phyloP scores from a whole-genome alignment of 2,797 vertebrate genomes.

The Saxicola maurus region DNA sequence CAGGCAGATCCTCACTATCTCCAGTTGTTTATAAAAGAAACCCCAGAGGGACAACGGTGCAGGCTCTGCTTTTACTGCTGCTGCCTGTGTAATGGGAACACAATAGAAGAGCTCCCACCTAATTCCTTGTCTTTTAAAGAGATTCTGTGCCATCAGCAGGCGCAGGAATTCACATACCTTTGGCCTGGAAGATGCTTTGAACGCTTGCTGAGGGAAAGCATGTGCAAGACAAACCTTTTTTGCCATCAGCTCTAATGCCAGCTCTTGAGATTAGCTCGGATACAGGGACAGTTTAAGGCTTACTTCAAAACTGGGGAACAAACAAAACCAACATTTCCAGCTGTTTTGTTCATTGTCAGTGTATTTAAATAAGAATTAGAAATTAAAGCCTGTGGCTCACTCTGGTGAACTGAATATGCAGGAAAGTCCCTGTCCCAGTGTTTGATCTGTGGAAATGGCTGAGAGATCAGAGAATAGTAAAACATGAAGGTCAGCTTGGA shows the following conservation, averaged over 20 bases:
- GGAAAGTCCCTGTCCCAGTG: background rate
- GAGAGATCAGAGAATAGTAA: conserved; percentile 55
- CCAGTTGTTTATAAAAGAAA: background rate
- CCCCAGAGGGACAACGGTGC: background rate
- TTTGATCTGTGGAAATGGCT: conserved; percentile 58
- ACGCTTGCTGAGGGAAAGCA: background rate
- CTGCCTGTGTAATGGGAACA: background rate
- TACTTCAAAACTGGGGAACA: background rate
- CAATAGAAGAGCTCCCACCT: background rate
- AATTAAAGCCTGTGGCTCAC: conserved; percentile 11
- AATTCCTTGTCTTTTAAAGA: background rate
- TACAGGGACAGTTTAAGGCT: background rate
- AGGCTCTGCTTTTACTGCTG: background rate
- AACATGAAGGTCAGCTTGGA: conserved; percentile 26
- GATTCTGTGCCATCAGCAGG: background rate
- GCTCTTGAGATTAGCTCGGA: background rate
- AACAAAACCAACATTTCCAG: background rate
- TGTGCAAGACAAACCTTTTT: background rate
- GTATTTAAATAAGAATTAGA: conserved; percentile 50
- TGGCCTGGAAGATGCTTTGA: background rate
- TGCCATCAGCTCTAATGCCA: background rate
- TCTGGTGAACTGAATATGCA: conserved; percentile 15
- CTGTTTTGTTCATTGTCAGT: background rate
- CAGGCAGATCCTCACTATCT: background rate
- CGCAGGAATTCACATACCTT: background rate